Conservation (phyloP, 2,113 vertebrate species). For the Scatophagus argus region DNA sequence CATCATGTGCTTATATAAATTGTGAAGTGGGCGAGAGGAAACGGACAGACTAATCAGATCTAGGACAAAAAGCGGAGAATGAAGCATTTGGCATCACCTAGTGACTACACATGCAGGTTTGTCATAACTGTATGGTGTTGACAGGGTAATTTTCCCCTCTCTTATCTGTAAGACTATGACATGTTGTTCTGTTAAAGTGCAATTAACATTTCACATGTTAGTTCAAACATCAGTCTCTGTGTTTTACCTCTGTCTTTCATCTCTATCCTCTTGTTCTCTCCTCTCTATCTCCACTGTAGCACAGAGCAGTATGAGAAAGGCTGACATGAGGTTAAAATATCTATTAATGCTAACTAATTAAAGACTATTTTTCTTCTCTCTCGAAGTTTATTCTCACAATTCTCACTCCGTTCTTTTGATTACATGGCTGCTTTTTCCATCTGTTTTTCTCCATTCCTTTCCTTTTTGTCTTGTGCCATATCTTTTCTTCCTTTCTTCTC, state of each 20-base stretch:
- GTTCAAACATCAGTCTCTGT: background rate
- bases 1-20: background rate
- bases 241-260: conserved; percentile 10
- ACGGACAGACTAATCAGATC: background rate
- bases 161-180: conserved; percentile 23
- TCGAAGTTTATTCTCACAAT: background rate
- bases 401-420: conserved; percentile 2
- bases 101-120: conserved; percentile 16
- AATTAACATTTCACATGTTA: conserved; percentile 39
- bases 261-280: background rate
- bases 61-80: background rate
- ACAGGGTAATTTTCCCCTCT: conserved; percentile 19
- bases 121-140: conserved; percentile 4
- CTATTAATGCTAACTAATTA: conserved; percentile 29
- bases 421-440: background rate
- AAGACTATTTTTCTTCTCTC: conserved; percentile 6
- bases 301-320: conserved; percentile 6
- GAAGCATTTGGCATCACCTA: background rate
- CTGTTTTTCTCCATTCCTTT: background rate
- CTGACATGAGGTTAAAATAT: conserved; percentile 44
- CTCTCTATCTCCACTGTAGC: background rate
- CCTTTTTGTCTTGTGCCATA: background rate
- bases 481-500: too few species aligned
- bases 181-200: conserved; percentile 35
- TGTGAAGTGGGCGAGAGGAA: conserved; percentile 1